Evolutionary conservation across 2,113 vertebrate species (phyloP), one percentile per base, ranked within the genome.

Genomic region (Atractosteus spatula): DNA sequence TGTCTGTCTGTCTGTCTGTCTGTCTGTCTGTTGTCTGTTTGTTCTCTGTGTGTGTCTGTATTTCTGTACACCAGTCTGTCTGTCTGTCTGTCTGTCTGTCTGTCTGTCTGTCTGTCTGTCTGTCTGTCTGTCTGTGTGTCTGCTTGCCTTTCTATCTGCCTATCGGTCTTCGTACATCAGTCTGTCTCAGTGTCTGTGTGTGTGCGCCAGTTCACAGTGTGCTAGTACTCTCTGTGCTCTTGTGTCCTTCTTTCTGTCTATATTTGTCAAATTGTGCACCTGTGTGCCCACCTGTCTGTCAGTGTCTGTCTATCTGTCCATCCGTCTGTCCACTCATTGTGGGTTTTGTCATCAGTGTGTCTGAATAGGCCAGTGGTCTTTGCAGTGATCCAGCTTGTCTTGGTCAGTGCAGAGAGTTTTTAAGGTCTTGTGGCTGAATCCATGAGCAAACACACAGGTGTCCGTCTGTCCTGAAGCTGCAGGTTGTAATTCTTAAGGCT

Each of bases 141-240:
- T 16, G 5, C 4, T 4, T 54, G 41, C 51, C 55, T 55, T 12
- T 71, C 44, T 70, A 43, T 76, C 17, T 29, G 17, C 41, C 71
- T 16, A 2, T 51, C 17, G 17, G 17, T 7, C 14, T 64, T n/a
- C n/a, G n/a, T n/a, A n/a, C n/a, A n/a, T n/a, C n/a, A n/a, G n/a
- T n/a, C 51, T 84, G 62, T 84, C 88, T 80, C 80, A 88, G 44
- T 87, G 83, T 82, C 74, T 81, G 73, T 81, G 74, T 64, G 45
- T 16, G 41, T 81, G 78, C 81, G 68, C 74, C 82, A 12, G 74
- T 81, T 72, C 78, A 29, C 17, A 29, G 17, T 51, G 47, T 10
- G 8, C 47, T 79, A 85, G 88, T 89, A 88, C 74, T 81, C 73
- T 64, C 54, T 16, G 41, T 61, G n/a, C 51, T 4, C 70, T 54